Conservation (phyloP, 2,113 vertebrate genomes). For the Sporophila hypoxantha region DNA sequence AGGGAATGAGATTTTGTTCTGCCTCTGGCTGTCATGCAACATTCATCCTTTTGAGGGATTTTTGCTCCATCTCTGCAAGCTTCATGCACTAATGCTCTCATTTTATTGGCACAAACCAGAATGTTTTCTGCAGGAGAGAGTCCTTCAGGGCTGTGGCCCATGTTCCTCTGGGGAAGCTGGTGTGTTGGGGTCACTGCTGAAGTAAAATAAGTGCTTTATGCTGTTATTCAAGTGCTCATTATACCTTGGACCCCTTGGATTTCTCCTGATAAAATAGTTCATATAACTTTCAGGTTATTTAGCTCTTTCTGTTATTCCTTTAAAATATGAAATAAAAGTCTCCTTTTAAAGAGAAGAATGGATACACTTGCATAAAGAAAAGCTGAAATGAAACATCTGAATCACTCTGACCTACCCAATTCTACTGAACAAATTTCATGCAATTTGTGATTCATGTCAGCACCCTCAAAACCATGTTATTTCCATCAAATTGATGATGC, state of each 20-base stretch:
- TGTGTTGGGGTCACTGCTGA: background rate
- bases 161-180: background rate
- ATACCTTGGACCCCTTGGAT: background rate
- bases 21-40: background rate
- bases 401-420: background rate
- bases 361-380: background rate
- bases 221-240: background rate
- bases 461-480: background rate
- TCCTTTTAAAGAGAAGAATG: background rate
- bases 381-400: background rate
- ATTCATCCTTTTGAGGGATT: background rate
- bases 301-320: background rate
- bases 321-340: background rate
- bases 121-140: background rate
- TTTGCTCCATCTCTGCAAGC: background rate
- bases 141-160: background rate
- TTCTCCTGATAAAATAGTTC: background rate
- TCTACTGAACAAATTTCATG: background rate
- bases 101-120: background rate
- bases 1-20: background rate
- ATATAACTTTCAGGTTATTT: background rate
- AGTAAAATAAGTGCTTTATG: background rate
- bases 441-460: constrained; percentile 5
- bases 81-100: background rate
- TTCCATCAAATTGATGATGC: background rate